Evolutionary conservation across 2,888 invertebrate species (phyloP), one percentile per base, ranked within the genome.

Genomic region (Philaethria dido): DNA sequence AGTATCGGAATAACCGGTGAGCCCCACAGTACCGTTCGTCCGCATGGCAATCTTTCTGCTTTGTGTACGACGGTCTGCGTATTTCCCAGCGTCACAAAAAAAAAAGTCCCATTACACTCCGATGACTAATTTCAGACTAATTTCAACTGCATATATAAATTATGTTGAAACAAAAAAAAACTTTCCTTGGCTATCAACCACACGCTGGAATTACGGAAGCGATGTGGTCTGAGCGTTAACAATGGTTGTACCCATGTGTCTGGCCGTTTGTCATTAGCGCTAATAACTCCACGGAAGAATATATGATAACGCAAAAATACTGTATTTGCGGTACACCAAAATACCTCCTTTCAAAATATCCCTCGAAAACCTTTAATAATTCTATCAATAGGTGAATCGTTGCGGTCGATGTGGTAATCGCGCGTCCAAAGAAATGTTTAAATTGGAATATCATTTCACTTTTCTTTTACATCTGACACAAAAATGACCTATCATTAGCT

Each of bases 261-360:
- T 73, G 79, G 78, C 77, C 75, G 75, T 71, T 74, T 77, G 79
- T 84, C 85, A 89, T 90, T 89, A 90, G 80, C 80, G 80, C 82
- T 90, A 90, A 90, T 89, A 89, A 88, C 88, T 87, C 85, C 85
- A 86, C 80, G 76, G 74, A 75, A 77, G 80, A 81, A 81, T 80
- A 80, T 79, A 76, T 77, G 81, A 78, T 78, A 81, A 80, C 74
- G 77, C 74, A 71, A 73, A 79, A 84, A 81, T 79, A 78, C 80
- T 79, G 82, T 81, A 79, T 80, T 81, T 90, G 91, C 80, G 91
- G 91, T 90, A 78, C 77, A 69, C 70, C 71, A 75, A 79, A 83
- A 84, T 84, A 84, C 78, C 80, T 75, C 79, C 76, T 78, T 83
- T 83, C 80, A 75, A 74, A 74, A 75, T 52, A 44, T 54, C 25